These are phyloP conservation scores for Elephantulus edwardii DNA, from an alignment of 2,113 vertebrate genomes.

Conservation along the genomic window DNA sequence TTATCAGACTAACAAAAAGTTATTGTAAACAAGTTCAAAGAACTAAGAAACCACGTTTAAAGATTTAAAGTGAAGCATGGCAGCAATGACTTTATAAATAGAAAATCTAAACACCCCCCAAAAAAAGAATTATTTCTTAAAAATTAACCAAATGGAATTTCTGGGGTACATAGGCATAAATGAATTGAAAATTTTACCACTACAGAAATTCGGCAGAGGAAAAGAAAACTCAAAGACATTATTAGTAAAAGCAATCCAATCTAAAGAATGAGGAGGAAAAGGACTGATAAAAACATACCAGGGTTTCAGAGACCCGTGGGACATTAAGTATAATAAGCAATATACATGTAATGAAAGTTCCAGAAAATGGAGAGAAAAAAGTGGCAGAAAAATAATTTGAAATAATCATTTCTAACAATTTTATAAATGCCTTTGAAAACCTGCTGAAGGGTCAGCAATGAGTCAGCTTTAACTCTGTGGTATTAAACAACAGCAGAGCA, in stretches of 20 bases:
- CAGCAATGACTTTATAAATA: not conserved
- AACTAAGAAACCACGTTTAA: conserved; percentile 30
- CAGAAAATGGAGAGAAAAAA: not conserved
- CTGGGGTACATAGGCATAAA: conserved; percentile 10
- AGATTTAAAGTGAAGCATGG: conserved; percentile 38
- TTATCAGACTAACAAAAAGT: conserved; percentile 28
- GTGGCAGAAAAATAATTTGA: not conserved
- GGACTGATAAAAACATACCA: not conserved
- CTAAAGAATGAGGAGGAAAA: not conserved
- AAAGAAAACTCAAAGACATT: conserved; percentile 2
- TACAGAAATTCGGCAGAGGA: not conserved
- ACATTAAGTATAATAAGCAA: not conserved
- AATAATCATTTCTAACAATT: conserved; percentile 6
- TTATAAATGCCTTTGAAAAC: no score
- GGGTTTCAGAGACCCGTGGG: not conserved
- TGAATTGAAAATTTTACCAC: conserved; percentile 31
- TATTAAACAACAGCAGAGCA: no score
- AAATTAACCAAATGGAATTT: conserved; percentile 33
- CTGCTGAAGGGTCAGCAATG: no score
- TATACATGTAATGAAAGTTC: not conserved
- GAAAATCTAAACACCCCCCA: conserved; percentile 29
- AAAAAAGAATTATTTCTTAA: not conserved
- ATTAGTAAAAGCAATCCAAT: not conserved
- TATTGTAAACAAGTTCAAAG: conserved; percentile 36
- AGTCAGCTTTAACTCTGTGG: no score